A percentile compares a stretch with the other conserved stretches of the same genome.
Evolutionary conservation across 35 echinoderm and acorn worm species (phyloP).

Genomic region (Eucidaris tribuloides): DNA sequence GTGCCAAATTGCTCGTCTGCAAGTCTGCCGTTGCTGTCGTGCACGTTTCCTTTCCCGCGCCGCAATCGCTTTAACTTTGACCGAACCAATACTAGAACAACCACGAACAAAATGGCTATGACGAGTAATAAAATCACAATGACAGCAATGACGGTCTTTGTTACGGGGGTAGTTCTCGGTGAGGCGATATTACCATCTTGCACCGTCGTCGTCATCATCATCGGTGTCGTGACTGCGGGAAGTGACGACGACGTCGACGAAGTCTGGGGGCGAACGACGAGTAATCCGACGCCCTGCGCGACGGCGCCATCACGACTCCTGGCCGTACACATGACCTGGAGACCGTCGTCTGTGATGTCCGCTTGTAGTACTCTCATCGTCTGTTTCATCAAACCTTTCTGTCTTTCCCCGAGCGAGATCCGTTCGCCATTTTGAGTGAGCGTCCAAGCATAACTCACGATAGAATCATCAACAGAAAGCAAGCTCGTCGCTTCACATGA

Average conservation of each 20-base stretch:
- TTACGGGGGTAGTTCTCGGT: background rate
- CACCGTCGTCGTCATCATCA: background rate
- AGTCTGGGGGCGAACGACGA: background rate
- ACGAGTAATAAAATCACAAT: background rate
- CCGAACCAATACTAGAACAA: background rate
- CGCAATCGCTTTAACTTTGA: background rate
- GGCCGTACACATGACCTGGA: background rate
- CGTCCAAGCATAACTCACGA: background rate
- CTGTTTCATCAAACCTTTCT: constrained; percentile 18
- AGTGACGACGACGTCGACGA: background rate
- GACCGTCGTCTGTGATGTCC: background rate
- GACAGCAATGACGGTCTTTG: background rate
- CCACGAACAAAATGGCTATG: background rate
- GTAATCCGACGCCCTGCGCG: background rate
- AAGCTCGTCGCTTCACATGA: background rate
- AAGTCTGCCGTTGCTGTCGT: no score
- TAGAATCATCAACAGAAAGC: background rate
- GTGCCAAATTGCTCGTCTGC: no score
- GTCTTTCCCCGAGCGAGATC: background rate
- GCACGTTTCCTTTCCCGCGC: no score
- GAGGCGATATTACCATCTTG: background rate
- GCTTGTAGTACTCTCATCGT: background rate
- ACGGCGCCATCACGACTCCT: background rate
- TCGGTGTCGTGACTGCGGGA: no score
- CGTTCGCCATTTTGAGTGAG: background rate